A percentile compares a stretch with the other conserved stretches of the same genome.
phyloP scores from a whole-genome alignment of 2,888 invertebrate genomes.

The Pandemis cinnamomeana region DNA sequence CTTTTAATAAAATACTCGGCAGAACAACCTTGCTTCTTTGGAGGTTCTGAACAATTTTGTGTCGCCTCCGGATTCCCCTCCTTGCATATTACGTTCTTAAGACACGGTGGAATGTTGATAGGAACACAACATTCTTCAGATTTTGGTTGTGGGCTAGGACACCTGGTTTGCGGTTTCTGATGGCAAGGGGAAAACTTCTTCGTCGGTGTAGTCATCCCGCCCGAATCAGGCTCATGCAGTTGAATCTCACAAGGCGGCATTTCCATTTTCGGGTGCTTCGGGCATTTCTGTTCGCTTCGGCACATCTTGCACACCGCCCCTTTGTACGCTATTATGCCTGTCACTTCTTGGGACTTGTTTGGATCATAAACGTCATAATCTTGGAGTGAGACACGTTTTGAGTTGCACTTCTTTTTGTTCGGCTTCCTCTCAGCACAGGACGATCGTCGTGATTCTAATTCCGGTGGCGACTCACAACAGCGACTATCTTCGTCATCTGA shows the following conservation, averaged over 20 bases:
- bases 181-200: neutral
- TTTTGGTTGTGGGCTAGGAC: neutral
- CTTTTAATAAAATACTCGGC: neutral
- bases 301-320: neutral
- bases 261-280: neutral
- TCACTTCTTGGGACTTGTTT: neutral
- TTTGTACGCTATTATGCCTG: conserved; percentile 1
- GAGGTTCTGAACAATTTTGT: neutral
- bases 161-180: neutral
- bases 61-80: neutral
- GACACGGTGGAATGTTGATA: neutral
- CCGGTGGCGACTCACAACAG: neutral
- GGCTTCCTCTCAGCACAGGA: neutral
- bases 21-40: neutral
- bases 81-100: neutral
- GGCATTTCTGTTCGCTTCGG: neutral
- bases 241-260: neutral
- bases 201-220: neutral
- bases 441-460: neutral
- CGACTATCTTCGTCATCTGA: neutral
- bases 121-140: neutral
- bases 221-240: neutral
- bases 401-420: neutral
- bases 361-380: neutral
- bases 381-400: conserved; percentile 2